Base-by-base conservation (phyloP, 2,888 invertebrate species). In the Amblyjoppa proteus region DNA sequence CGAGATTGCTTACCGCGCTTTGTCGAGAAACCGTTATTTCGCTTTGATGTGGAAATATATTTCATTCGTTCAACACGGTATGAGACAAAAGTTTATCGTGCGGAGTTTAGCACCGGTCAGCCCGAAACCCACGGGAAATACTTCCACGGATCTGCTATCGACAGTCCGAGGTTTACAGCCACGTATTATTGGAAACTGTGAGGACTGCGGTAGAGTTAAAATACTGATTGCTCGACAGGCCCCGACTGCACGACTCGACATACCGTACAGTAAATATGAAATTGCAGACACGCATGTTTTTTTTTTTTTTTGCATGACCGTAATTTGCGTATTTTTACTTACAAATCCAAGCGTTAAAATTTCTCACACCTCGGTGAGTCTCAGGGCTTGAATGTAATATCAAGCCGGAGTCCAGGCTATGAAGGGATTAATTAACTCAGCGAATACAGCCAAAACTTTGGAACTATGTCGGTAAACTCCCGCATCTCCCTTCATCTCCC, bases 341-440 rank as follows among this genome's bases (percentile, higher is more conserved):
- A 13, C 13, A 76, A 58, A 38, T 64, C 16, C 6, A 31, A 34
- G 64, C 6, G 7, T 11, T 13, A 28, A 64, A 34, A 34, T 66
- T 66, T 56, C 45, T 71, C 34, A 31, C 49, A 71, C 53, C 20
- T 66, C 71, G 25, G 28, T 58, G 53, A 49, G 13, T 49, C 70
- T 7, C 31, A 11, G 13, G 38, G 41, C 31, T 58, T 56, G 68
- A 69, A 49, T 56, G 13, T 34, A 51, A 31, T 25, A 16, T 64
- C 64, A 41, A 56, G n/a, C 9, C 25, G 16, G 11, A 53, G 49
- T 75, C 51, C 9, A n/a, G 58, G 28, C 31, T 31, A 51, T 38
- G 49, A 69, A 31, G 68, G 45, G 45, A 66, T 70, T 74, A 78
- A 78, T 74, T 45, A 81, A 76, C 53, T 64, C 45, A 11, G 53